Evolutionary conservation across 2,797 vertebrate genomes (phyloP), one percentile per base, ranked within the genome.

Genomic region (Semotilus atromaculatus): DNA sequence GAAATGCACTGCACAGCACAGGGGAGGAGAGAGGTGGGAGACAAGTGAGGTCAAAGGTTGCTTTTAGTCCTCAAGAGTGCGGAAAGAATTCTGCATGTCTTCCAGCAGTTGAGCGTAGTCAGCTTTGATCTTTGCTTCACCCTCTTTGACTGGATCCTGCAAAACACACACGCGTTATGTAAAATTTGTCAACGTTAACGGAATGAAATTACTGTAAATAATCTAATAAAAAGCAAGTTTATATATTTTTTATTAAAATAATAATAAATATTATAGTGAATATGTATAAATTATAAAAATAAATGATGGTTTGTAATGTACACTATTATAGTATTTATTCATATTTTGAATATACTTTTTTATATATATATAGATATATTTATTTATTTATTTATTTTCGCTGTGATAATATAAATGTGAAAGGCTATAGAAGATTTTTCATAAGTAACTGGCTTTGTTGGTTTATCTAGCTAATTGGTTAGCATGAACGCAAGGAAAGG

Each of bases 31-130:
- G 60, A 34, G 68, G 43, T 19, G 78, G 36, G 76, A 29, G 23
- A 74, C 64, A 26, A 48, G 58, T 58, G 71, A 80, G 26, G 79
- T 76, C 55, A 72, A 34, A 51, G 55, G 66, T 84, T 73, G 87
- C 16, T 70, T 13, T 92, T 85, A 95, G 88, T 95, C 94, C 86
- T 99, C 98, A 87, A 99, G 94, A 86, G 96, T 96, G 88, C 97
- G 95, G 96, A 99, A 99, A 62, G 96, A 94, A 67, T 97, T 99
- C 94, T 99, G 98, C 97, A 99, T 99, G 88, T 99, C 98, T 93
- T 99, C 98, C 92, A 97, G 93, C 81, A 99, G 96, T 89, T 98
- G 97, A 84, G 96, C 92, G 13, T 94, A 98, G 75, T 99, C 98
- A 0, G 94, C 96, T 91, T 98, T 98, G 89, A 99, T 98, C 92